phyloP scores from a whole-genome alignment of 2,113 vertebrate species.

The Melanotaenia duboulayi region DNA sequence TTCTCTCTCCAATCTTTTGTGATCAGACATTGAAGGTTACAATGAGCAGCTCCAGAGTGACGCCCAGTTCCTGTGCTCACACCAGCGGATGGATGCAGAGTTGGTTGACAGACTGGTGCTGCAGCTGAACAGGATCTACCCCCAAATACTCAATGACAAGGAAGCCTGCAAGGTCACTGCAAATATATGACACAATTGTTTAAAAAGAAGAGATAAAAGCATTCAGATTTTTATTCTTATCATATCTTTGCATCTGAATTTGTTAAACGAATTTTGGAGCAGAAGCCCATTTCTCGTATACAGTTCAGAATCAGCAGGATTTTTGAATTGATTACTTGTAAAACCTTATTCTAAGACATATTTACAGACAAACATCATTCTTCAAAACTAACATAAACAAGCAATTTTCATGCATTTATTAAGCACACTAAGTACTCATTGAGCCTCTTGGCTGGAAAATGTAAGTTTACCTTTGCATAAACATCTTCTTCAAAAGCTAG shows the following conservation, averaged over 20 bases:
- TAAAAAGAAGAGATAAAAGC: neutral
- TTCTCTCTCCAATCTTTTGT: constrained; percentile 4
- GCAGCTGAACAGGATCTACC: constrained; percentile 94
- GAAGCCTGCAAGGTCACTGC: constrained; percentile 90
- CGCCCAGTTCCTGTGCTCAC: constrained; percentile 85
- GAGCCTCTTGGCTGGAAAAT: neutral
- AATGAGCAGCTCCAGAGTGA: constrained; percentile 87
- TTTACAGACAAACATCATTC: no score
- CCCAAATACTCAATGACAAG: constrained; percentile 91
- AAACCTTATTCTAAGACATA: no score
- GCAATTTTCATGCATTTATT: no score
- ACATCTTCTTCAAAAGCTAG: neutral
- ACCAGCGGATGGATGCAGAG: constrained; percentile 85
- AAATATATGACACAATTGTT: neutral
- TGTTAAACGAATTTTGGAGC: neutral
- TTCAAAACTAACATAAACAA: no score
- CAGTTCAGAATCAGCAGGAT: no score
- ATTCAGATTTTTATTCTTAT: neutral
- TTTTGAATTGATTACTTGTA: no score
- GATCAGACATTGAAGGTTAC: constrained; percentile 71
- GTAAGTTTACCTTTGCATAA: neutral
- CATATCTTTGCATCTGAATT: neutral
- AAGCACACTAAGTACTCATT: neutral
- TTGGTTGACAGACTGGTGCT: constrained; percentile 92
- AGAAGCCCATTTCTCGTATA: neutral